Base-by-base conservation (phyloP, 2,113 vertebrate genomes). In the Microcebus murinus region DNA sequence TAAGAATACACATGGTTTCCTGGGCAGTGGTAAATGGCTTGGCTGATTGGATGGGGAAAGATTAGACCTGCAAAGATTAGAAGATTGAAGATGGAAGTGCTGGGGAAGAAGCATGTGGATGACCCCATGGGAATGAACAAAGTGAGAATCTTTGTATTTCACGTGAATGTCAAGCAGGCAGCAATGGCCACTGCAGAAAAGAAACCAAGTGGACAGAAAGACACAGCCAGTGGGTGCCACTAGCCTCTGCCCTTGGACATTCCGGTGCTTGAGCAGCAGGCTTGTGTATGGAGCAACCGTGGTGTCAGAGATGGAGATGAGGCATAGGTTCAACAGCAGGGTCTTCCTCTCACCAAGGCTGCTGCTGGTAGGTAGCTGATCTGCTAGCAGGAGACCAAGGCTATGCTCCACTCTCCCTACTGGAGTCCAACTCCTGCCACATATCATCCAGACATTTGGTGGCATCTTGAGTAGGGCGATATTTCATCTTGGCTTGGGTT, bases 161-260 rank as follows among this genome's bases (percentile, higher is more conserved):
- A 45, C 0, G 1, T 42, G 68, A 48, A 21, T 9, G 21, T 34
- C 15, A 1, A 36, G 31, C 18, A 63, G 34, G 36, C 6, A 52
- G n/a, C 9, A 45, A 50, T 29, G 2, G 1, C 48, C 20, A 77
- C 11, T n/a, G 6, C 36, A 42, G 10, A 83, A 70, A 39, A 73
- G 7, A 87, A 85, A 31, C 21, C 21, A 18, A 31, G 34, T 12
- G 6, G 57, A 57, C 2, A 68, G 42, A 59, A 29, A 3, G 8
- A 17, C 10, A 12, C 0, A 31, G 36, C 20, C 4, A 1, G 31
- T 2, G 17, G 27, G 23, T 3, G 7, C 61, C 12, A 11, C 29
- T 14, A 23, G 50, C 45, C 57, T 50, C 31, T 15, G 14, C 14
- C 23, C 13, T 39, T 27, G 18, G 57, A 0, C 42, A 70, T 1